Evolutionary conservation across 1,140 invertebrate species (phyloP).

Genomic region (Eciton burchellii): DNA sequence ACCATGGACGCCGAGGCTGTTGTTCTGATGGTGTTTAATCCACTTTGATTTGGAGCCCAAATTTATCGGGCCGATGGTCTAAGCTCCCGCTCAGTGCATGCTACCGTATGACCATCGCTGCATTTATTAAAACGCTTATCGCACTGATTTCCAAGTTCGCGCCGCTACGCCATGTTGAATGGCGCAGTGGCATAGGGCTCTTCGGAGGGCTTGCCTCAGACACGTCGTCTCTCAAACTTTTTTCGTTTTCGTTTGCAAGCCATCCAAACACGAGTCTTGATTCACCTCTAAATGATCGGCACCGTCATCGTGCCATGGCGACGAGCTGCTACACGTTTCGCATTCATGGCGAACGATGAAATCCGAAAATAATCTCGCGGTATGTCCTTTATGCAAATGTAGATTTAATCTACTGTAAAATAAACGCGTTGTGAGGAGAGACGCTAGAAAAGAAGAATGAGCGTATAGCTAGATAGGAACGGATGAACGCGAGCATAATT

Average conservation of each 20-base stretch:
- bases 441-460: neutral
- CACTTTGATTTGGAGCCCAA: constrained; percentile 30
- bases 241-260: constrained; percentile 84
- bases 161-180: constrained; percentile 68
- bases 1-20: constrained; percentile 73
- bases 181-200: constrained; percentile 48
- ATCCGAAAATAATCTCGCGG: neutral
- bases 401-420: neutral
- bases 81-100: constrained; percentile 68
- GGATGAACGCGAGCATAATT: constrained; percentile 42
- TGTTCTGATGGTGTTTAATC: constrained; percentile 65
- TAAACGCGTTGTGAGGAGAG: neutral
- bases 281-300: constrained; percentile 47
- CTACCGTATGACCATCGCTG: constrained; percentile 73
- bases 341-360: constrained; percentile 23
- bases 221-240: constrained; percentile 71
- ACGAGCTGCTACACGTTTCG: neutral
- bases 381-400: constrained; percentile 7
- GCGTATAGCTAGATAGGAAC: neutral
- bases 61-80: constrained; percentile 55
- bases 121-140: constrained; percentile 25
- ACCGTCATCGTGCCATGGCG: constrained; percentile 25
- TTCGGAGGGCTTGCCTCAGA: constrained; percentile 27
- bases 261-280: constrained; percentile 77
- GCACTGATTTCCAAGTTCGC: constrained; percentile 22